Evolutionary conservation across 2,888 invertebrate genomes (phyloP).

Genomic region (Labia minor): DNA sequence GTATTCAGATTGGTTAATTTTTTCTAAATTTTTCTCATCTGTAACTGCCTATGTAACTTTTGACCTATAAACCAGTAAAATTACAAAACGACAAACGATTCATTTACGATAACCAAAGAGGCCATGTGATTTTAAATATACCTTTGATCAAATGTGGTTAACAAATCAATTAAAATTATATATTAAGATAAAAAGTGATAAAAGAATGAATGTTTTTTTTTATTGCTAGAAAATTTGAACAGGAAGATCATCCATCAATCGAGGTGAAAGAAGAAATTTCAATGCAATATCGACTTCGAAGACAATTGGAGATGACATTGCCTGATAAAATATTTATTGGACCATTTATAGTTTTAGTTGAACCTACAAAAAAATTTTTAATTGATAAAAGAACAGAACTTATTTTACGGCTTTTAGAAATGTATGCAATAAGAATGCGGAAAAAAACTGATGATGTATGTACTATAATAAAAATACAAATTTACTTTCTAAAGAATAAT

Average conservation of each 20-base stretch:
- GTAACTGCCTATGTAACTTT: too few species aligned
- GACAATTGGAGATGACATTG: constrained; percentile 52
- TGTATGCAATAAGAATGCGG: constrained; percentile 59
- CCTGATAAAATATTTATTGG: constrained; percentile 66
- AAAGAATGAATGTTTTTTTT: background rate
- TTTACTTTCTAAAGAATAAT: too few species aligned
- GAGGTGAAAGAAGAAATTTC: constrained; percentile 64
- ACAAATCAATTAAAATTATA: too few species aligned
- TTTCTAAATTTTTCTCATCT: too few species aligned
- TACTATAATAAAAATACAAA: too few species aligned
- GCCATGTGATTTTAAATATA: too few species aligned
- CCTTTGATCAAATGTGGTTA: too few species aligned
- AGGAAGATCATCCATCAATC: constrained; percentile 51
- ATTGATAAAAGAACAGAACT: constrained; percentile 61
- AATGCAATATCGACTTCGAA: constrained; percentile 52
- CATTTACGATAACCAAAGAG: too few species aligned
- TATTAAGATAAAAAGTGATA: too few species aligned
- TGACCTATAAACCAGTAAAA: too few species aligned
- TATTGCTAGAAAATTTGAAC: constrained; percentile 41
- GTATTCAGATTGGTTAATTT: too few species aligned
- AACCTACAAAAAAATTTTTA: constrained; percentile 52
- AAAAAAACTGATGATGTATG: constrained; percentile 52
- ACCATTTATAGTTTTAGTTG: constrained; percentile 60
- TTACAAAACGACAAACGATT: too few species aligned
- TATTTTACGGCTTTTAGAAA: constrained; percentile 53